Percentiles rank a stretch among this genome's conserved stretches.
phyloP scores from a whole-genome alignment of 2,888 invertebrate genomes.

The Strigamia maritima region DNA sequence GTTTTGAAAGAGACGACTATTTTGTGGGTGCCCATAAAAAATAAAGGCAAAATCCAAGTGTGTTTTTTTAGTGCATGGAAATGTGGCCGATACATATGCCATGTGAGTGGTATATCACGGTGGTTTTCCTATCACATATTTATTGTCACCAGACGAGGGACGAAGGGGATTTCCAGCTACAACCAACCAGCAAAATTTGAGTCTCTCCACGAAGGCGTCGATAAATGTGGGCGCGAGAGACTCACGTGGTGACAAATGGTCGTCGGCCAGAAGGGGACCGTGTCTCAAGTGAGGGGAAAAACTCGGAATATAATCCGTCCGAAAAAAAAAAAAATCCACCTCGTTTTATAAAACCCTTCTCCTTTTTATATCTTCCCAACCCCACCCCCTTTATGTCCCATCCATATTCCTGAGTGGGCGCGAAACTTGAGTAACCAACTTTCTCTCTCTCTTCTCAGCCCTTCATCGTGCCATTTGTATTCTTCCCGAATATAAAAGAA shows the following conservation, averaged over 20 bases:
- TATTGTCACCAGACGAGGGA: conserved; percentile 34
- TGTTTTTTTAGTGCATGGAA: conserved; percentile 27
- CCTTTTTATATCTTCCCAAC: conserved; percentile 28
- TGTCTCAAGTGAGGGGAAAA: conserved; percentile 20
- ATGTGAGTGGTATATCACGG: conserved; percentile 17
- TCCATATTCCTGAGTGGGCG: conserved; percentile 34
- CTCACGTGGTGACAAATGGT: conserved; percentile 31
- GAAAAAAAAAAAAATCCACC: not conserved
- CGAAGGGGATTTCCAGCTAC: conserved; percentile 27
- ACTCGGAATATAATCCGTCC: not conserved
- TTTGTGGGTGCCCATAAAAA: conserved; percentile 13
- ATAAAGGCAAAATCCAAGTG: conserved; percentile 22
- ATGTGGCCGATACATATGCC: conserved; percentile 29
- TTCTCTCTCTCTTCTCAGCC: conserved; percentile 25
- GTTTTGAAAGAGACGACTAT: not conserved
- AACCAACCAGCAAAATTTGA: conserved; percentile 26
- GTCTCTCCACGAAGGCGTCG: conserved; percentile 24
- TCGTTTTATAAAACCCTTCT: conserved; percentile 23
- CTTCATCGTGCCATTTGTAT: conserved; percentile 13
- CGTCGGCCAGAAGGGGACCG: conserved; percentile 34
- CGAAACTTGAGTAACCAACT: conserved; percentile 31
- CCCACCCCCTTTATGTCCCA: conserved; percentile 31
- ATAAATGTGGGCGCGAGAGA: conserved; percentile 34
- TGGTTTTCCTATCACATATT: conserved; percentile 21
- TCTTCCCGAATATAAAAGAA: conserved; percentile 20